Percentiles rank a stretch among this genome's conserved stretches.
Evolutionary conservation across 1,140 invertebrate genomes (phyloP).

Genomic region (Nixonia krombeini): DNA sequence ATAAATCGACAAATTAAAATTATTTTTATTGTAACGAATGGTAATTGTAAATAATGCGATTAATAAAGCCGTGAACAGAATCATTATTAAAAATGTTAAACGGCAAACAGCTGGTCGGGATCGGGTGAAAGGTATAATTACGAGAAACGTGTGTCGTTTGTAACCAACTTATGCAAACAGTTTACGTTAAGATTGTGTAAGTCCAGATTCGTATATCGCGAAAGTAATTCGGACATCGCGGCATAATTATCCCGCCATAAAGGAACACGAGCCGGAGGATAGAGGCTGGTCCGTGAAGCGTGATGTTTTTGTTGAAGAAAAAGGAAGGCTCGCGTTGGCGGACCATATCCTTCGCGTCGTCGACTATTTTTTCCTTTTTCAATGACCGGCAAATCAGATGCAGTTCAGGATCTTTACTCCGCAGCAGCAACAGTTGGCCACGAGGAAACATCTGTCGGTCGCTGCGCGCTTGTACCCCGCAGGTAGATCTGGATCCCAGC

Average conservation of each 20-base stretch:
- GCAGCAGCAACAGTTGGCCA: slow-evolving; percentile 64
- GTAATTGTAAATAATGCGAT: too few relatives aligned
- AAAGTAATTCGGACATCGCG: slow-evolving; percentile 5
- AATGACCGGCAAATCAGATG: slow-evolving; percentile 55
- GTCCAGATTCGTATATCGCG: too few relatives aligned
- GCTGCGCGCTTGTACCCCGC: slow-evolving; percentile 54
- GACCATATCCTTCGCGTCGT: slow-evolving; percentile 10
- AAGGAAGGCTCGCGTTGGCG: background rate
- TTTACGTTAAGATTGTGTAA: too few relatives aligned
- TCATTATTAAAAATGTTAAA: too few relatives aligned
- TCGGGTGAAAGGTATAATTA: too few relatives aligned
- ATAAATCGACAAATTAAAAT: too few relatives aligned
- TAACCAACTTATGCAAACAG: too few relatives aligned
- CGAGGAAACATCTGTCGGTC: slow-evolving; percentile 65
- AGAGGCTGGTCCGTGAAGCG: background rate
- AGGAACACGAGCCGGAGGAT: slow-evolving; percentile 7
- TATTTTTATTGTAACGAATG: too few relatives aligned
- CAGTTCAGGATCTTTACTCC: slow-evolving; percentile 29
- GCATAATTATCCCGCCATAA: slow-evolving; percentile 5
- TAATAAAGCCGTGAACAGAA: too few relatives aligned
- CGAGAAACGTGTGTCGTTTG: too few relatives aligned
- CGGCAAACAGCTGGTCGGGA: too few relatives aligned
- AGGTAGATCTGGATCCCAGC: slow-evolving; percentile 58
- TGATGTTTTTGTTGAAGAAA: slow-evolving; percentile 6
- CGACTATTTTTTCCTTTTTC: slow-evolving; percentile 25